Evolutionary conservation across 2,888 invertebrate species (phyloP), one percentile per base, ranked within the genome.

Genomic region (Cenopis cana): DNA sequence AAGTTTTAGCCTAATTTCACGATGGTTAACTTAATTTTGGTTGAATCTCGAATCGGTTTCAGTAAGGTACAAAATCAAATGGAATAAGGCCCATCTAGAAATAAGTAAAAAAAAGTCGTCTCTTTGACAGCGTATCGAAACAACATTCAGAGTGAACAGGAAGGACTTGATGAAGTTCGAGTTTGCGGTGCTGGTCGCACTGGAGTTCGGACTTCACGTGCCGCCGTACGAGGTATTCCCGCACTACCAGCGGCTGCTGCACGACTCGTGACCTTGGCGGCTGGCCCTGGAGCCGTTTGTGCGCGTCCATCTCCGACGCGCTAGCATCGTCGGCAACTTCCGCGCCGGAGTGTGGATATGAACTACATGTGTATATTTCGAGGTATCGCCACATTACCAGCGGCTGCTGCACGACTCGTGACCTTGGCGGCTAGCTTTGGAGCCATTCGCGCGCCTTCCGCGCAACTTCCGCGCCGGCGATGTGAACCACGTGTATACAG

Each of bases 361-460:
- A 82, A 72, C 20, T 56, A 65, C 14, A 0, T 24, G 24, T 24
- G 24, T 24, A 24, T 4, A 24, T 1, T 24, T 24, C 93, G 98
- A 99, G 91, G 96, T 99, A 76, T 96, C 97, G 89, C 98, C 99
- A 12, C 99, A 99, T 89, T 99, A 98, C 94, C 98, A 99, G 91
- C 95, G 99, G 69, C 95, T 99, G 77, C 94, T 98, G 75, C 98
- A 98, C 90, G 98, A 98, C 86, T 98, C 98, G 90, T 98, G 97
- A 97, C 95, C 85, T 77, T 81, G 88, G 89, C 90, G 88, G 70
- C 82, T 83, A 83, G 84, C 87, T 72, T 73, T 80, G 72, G 85
- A 83, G 82, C 84, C 85, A 69, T 79, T 80, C 74, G 55, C 76
- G 69, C 81, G 85, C 71, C 82, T 78, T 50, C 76, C 20, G 90